Base-by-base conservation (phyloP, 2,113 vertebrate genomes). In the Equus przewalskii region DNA sequence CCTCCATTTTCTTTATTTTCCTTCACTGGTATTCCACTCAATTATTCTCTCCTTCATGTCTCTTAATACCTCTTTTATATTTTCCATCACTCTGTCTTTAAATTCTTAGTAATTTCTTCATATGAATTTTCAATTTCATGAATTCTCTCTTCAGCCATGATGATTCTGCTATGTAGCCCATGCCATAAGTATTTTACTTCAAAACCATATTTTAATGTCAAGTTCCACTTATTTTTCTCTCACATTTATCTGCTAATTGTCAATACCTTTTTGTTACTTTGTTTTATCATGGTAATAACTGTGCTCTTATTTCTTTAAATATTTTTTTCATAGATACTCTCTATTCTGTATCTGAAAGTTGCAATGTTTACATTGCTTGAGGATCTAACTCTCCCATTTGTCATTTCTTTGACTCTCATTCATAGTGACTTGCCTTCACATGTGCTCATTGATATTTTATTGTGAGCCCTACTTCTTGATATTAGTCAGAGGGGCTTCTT, bases 31-130 rank as follows among this genome's bases (percentile, higher is more conserved):
- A 84, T 65, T 73, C 46, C 28, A 46, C 15, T 12, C 54, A 73
- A 1, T 78, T 73, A 33, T 72, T 89, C 33, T 54, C 49, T 87
- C 8, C 28, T 79, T 4, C 73, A 14, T 49, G 73, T 22, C 6
- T 91, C 65, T 89, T 82, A 49, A 90, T 60, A 72, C 2, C 19
- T 82, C n/a, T 58, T 95, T 65, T 83, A 88, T 78, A 16, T 87
- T 91, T 22, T 87, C 2, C 7, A 46, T 83, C 30, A 49, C 14
- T 64, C 72, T 76, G 2, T 73, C 64, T 88, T 75, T 69, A 73
- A 54, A 83, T 94, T 91, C 41, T 80, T 95, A 56, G 28, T 87
- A 64, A 83, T 89, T 93, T 95, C 54, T 89, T 96, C 22, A 62
- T 19, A 69, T 49, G 15, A 3, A 41, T 94, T 93, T 85, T 96